A percentile compares a stretch with the other conserved stretches of the same genome.
Conservation (phyloP, 2,888 invertebrate genomes). For the Rhamnusium bicolor region DNA sequence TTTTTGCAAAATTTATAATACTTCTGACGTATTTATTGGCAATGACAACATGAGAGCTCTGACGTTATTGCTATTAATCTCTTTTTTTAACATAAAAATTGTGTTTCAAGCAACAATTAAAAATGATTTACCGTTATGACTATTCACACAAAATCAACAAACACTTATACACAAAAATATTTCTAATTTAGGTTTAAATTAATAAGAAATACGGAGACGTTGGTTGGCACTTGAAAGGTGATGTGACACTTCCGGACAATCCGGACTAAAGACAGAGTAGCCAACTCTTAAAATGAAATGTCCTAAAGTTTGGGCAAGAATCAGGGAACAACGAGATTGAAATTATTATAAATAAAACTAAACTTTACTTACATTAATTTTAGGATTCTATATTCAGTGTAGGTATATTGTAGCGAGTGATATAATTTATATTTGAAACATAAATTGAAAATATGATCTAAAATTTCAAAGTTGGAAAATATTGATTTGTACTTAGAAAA, state of each 20-base stretch:
- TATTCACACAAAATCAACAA: neutral
- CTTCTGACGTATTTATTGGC: slow-evolving; percentile 20
- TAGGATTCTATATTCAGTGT: too few relatives aligned
- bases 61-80: slow-evolving; percentile 6
- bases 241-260: slow-evolving; percentile 62
- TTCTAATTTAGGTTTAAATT: neutral
- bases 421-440: too few relatives aligned
- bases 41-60: slow-evolving; percentile 22
- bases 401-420: too few relatives aligned
- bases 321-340: too few relatives aligned
- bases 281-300: slow-evolving; percentile 27
- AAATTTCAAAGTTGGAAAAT: neutral
- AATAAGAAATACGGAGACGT: slow-evolving; percentile 25
- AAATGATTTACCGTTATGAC: slow-evolving; percentile 10
- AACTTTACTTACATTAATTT: too few relatives aligned
- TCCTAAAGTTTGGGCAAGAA: neutral
- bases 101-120: neutral
- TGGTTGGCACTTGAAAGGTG: slow-evolving; percentile 61
- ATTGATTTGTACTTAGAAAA: neutral
- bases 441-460: neutral
- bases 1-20: too few relatives aligned
- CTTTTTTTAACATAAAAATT: slow-evolving; percentile 7
- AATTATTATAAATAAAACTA: too few relatives aligned
- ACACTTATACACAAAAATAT: slow-evolving; percentile 12
- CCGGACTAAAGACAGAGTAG: slow-evolving; percentile 51